Conservation (phyloP, 2,888 invertebrate species). For the Clostera curtula region DNA sequence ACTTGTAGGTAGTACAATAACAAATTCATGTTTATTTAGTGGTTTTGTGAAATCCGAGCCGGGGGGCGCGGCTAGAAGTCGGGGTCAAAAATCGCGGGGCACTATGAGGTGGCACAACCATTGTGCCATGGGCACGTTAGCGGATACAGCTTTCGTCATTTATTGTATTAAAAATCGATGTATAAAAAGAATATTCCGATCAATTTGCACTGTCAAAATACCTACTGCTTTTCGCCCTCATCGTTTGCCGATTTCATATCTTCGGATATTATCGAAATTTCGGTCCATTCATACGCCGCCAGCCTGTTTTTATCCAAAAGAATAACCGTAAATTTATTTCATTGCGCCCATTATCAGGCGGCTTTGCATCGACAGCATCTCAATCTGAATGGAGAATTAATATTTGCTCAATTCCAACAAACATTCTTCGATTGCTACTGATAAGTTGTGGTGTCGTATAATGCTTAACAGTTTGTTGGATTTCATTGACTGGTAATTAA, state of each 20-base stretch:
- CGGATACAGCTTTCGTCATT: too few relatives aligned
- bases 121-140: too few relatives aligned
- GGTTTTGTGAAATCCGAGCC: too few relatives aligned
- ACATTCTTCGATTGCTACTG: conserved; percentile 24
- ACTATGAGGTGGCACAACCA: too few relatives aligned
- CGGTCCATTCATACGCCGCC: conserved; percentile 25
- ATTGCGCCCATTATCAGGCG: conserved; percentile 23
- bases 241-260: conserved; percentile 22
- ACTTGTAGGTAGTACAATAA: too few relatives aligned
- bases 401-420: conserved; percentile 28
- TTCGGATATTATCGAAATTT: conserved; percentile 20
- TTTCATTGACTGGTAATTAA: conserved; percentile 52
- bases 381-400: conserved; percentile 33
- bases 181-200: too few relatives aligned
- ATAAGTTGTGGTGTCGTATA: conserved; percentile 33
- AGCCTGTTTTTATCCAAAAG: conserved; percentile 22
- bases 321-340: conserved; percentile 31
- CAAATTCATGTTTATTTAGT: too few relatives aligned
- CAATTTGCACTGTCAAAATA: conserved; percentile 9
- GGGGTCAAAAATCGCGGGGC: too few relatives aligned
- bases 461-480: conserved; percentile 40
- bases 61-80: too few relatives aligned
- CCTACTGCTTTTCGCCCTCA: conserved; percentile 23
- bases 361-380: conserved; percentile 27
- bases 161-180: too few relatives aligned